Evolutionary conservation across 35 echinoderm and acorn worm genomes (phyloP).

Genomic region (Diadema setosum): DNA sequence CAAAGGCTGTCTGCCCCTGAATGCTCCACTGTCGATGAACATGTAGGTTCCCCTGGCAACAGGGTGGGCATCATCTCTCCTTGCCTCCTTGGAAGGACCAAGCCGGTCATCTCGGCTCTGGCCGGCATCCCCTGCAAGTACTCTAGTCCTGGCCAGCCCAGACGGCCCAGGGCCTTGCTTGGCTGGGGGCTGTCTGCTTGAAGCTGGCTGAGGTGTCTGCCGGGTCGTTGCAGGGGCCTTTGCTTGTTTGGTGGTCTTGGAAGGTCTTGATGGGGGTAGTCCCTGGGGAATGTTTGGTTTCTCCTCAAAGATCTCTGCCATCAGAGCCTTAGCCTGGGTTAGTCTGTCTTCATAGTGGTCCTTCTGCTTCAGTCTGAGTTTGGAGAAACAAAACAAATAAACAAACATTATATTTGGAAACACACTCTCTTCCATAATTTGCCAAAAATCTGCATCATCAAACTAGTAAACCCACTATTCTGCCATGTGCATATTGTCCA

Average conservation of each 20-base stretch:
- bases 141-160: background rate
- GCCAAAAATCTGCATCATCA: too few species aligned
- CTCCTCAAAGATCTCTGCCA: slow-evolving; percentile 72
- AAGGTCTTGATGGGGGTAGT: background rate
- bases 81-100: background rate
- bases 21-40: slow-evolving; percentile 52
- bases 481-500: too few species aligned
- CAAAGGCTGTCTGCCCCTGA: background rate
- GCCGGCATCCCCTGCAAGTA: background rate
- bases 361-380: slow-evolving; percentile 9
- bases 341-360: slow-evolving; percentile 71
- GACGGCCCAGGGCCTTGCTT: background rate
- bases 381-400: background rate
- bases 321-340: slow-evolving; percentile 66
- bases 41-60: slow-evolving; percentile 37
- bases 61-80: background rate
- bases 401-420: too few species aligned
- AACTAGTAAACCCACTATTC: too few species aligned
- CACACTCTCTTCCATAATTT: too few species aligned
- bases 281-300: slow-evolving; percentile 18
- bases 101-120: background rate
- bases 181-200: background rate
- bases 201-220: background rate
- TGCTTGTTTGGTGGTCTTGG: background rate
- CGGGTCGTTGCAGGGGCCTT: background rate